Conservation (phyloP, 2,888 invertebrate genomes). For the Dichetophora obliterata region DNA sequence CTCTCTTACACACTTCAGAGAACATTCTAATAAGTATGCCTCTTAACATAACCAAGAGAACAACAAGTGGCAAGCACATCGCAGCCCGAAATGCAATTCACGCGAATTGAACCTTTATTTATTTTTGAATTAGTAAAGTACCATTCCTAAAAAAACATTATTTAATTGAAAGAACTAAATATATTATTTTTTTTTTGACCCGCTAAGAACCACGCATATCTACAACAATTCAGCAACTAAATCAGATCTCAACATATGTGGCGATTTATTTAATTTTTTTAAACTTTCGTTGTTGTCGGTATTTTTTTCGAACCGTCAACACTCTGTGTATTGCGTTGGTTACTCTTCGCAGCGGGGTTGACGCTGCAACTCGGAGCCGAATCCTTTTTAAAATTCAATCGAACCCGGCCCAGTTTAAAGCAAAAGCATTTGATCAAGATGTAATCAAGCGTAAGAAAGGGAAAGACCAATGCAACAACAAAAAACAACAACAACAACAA, state of each 20-base stretch:
- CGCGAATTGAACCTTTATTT: too few species aligned
- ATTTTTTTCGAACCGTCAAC: background rate
- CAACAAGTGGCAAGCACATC: too few species aligned
- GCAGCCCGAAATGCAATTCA: too few species aligned
- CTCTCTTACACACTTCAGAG: too few species aligned
- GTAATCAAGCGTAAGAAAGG: constrained; percentile 33
- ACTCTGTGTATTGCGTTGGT: background rate
- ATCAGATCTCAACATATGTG: too few species aligned
- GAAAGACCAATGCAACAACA: constrained; percentile 24
- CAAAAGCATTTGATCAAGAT: constrained; percentile 6
- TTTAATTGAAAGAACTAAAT: too few species aligned
- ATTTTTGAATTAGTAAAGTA: too few species aligned
- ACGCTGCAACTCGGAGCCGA: background rate
- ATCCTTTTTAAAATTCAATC: background rate
- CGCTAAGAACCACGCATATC: background rate
- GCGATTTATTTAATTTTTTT: background rate
- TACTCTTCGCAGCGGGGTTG: constrained; percentile 13
- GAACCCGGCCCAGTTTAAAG: background rate
- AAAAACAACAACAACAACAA: background rate
- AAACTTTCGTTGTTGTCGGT: background rate
- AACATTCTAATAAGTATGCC: too few species aligned
- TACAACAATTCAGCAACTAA: too few species aligned
- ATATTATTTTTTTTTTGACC: background rate
- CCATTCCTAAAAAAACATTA: too few species aligned
- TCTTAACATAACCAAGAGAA: too few species aligned